phyloP scores from a whole-genome alignment of 2,113 vertebrate genomes.

The Mesembrinibis cayennensis region DNA sequence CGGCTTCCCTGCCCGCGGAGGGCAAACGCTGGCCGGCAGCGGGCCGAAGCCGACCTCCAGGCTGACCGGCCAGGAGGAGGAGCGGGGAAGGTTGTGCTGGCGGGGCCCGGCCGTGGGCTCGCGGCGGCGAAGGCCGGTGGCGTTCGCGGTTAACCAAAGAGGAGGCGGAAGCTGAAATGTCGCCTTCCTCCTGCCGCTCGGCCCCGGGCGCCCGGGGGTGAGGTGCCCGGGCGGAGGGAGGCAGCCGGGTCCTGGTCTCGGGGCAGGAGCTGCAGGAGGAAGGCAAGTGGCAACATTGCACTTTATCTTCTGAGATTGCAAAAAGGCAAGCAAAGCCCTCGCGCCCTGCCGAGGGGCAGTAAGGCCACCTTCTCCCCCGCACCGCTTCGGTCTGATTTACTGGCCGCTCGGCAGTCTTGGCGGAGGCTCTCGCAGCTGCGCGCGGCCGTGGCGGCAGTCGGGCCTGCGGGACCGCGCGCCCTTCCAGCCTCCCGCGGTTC shows the following conservation, averaged over 20 bases:
- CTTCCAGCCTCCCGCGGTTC: not conserved
- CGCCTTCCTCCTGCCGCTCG: not conserved
- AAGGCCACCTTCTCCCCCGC: not conserved
- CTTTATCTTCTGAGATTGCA: conserved; percentile 1
- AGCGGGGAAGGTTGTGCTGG: not conserved
- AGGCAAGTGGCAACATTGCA: not conserved
- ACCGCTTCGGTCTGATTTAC: fast-evolving
- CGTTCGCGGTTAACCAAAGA: not conserved
- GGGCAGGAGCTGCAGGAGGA: not conserved
- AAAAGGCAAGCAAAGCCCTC: not conserved
- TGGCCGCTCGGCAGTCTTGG: not conserved
- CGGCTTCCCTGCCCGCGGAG: fast-evolving
- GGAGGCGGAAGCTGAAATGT: not conserved
- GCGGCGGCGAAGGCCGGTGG: not conserved
- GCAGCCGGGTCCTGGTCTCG: not conserved
- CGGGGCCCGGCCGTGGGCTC: not conserved
- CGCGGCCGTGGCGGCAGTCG: fast-evolving
- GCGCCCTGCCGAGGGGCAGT: not conserved
- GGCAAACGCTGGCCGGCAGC: not conserved
- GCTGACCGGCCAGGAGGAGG: fast-evolving
- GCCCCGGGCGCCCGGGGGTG: fast-evolving
- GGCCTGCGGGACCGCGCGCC: not conserved
- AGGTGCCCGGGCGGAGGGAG: fast-evolving
- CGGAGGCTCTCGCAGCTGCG: fast-evolving
- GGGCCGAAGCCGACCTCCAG: not conserved